phyloP scores from a whole-genome alignment of 2,888 invertebrate genomes.

The Yponomeuta evonymella region DNA sequence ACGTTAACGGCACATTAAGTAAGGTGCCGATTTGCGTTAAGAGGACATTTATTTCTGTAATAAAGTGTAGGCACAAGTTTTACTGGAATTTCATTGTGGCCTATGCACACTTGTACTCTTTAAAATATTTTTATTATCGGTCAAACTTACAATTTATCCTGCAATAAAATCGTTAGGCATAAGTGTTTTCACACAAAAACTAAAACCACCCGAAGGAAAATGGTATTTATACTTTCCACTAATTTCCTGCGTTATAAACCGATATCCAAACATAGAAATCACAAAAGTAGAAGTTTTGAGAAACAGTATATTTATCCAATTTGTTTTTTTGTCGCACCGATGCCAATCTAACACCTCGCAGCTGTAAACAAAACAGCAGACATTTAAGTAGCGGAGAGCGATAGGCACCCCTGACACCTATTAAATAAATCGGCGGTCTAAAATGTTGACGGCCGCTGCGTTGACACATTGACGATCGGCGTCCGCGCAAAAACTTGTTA shows the following conservation, averaged over 20 bases:
- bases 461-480: slow-evolving; percentile 31
- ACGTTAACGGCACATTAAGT: background rate
- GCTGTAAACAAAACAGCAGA: background rate
- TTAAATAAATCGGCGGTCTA: slow-evolving; percentile 43
- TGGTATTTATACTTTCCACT: too few relatives aligned
- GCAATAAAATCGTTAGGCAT: too few relatives aligned
- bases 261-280: too few relatives aligned
- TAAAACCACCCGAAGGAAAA: too few relatives aligned
- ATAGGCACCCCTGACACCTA: slow-evolving; percentile 46
- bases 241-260: too few relatives aligned
- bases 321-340: too few relatives aligned
- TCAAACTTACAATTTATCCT: too few relatives aligned
- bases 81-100: background rate
- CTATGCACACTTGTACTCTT: background rate
- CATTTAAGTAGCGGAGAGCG: slow-evolving; percentile 24
- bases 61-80: background rate
- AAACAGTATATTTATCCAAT: too few relatives aligned
- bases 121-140: too few relatives aligned
- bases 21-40: slow-evolving; percentile 10
- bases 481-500: background rate
- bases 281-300: too few relatives aligned
- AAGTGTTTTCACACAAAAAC: too few relatives aligned
- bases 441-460: slow-evolving; percentile 4
- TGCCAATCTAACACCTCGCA: background rate
- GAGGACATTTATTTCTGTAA: slow-evolving; percentile 3